Evolutionary conservation across 1,140 invertebrate genomes (phyloP).

Genomic region (Eulimnadia texana): DNA sequence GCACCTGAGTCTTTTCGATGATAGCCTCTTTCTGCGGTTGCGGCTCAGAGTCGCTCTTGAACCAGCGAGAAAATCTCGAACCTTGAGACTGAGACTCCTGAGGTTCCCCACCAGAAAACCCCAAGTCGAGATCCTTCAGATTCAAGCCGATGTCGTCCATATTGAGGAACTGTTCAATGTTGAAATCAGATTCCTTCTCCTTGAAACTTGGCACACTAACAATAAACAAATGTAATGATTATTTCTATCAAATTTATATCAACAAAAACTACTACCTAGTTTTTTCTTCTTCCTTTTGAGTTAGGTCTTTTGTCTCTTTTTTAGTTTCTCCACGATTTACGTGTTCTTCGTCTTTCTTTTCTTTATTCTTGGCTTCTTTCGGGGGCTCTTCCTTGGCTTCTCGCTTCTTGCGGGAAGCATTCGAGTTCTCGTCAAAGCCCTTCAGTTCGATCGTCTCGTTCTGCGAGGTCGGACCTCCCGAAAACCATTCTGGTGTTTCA

Average conservation of each 20-base stretch:
- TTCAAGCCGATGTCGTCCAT: conserved; percentile 31
- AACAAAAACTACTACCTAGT: background rate
- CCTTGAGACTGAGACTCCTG: background rate
- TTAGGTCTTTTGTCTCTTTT: background rate
- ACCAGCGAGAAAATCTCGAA: conserved; percentile 2
- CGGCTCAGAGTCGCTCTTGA: background rate
- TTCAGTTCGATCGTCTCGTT: conserved; percentile 82
- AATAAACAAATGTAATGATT: background rate
- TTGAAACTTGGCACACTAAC: background rate
- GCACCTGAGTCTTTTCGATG: background rate
- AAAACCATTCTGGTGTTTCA: conserved; percentile 46
- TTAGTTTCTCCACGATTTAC: conserved; percentile 17
- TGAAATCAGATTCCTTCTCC: conserved; percentile 36
- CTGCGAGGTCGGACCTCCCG: conserved; percentile 73
- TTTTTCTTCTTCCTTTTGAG: background rate
- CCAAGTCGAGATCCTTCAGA: background rate
- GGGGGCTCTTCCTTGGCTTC: conserved; percentile 15
- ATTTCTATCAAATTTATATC: background rate
- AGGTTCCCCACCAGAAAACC: background rate
- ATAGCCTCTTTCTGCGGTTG: background rate
- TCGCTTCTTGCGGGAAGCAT: conserved; percentile 17
- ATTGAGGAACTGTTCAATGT: conserved; percentile 56
- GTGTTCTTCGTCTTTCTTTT: conserved; percentile 3
- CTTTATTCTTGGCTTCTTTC: conserved; percentile 17
- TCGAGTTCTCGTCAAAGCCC: conserved; percentile 59